Evolutionary conservation across 2,113 vertebrate species (phyloP).

Genomic region (Jacana jacana): DNA sequence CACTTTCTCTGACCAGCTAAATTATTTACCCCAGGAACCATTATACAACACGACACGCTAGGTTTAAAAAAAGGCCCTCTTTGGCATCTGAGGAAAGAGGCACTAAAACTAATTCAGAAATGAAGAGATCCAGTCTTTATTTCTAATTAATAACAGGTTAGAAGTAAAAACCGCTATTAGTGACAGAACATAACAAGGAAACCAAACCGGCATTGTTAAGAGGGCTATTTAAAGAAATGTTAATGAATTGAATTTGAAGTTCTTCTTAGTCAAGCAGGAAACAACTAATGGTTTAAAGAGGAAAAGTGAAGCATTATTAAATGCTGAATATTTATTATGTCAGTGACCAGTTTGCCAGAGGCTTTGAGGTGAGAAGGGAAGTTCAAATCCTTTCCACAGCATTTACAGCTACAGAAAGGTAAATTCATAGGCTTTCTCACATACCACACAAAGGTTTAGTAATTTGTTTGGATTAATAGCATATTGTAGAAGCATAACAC

Average conservation of each 20-base stretch:
- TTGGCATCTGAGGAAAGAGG: conserved; percentile 5
- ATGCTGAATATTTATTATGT: conserved; percentile 75
- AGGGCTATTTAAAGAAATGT: conserved; percentile 77
- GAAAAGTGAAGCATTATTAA: conserved; percentile 77
- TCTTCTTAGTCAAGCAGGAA: conserved; percentile 74
- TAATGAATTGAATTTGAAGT: conserved; percentile 75
- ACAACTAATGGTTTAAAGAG: conserved; percentile 74
- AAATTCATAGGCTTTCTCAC: conserved; percentile 47
- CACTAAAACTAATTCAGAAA: conserved; percentile 60
- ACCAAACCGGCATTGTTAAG: conserved; percentile 59
- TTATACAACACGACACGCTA: conserved; percentile 49
- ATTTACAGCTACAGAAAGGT: conserved; percentile 54
- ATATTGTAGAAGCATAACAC: conserved; percentile 61
- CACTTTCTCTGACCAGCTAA: conserved; percentile 67
- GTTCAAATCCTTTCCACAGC: conserved; percentile 62
- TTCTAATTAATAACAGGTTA: conserved; percentile 80
- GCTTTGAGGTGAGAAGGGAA: conserved; percentile 71
- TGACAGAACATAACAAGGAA: conserved; percentile 65
- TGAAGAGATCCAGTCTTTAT: conserved; percentile 54
- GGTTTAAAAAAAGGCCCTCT: conserved; percentile 27
- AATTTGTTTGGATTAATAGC: conserved; percentile 70
- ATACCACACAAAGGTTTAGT: conserved; percentile 49
- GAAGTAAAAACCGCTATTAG: conserved; percentile 71
- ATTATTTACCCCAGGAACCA: conserved; percentile 76
- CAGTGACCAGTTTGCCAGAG: conserved; percentile 78